Evolutionary conservation across 2,888 invertebrate species (phyloP), one percentile per base, ranked within the genome.

Genomic region (Xanthia togata): DNA sequence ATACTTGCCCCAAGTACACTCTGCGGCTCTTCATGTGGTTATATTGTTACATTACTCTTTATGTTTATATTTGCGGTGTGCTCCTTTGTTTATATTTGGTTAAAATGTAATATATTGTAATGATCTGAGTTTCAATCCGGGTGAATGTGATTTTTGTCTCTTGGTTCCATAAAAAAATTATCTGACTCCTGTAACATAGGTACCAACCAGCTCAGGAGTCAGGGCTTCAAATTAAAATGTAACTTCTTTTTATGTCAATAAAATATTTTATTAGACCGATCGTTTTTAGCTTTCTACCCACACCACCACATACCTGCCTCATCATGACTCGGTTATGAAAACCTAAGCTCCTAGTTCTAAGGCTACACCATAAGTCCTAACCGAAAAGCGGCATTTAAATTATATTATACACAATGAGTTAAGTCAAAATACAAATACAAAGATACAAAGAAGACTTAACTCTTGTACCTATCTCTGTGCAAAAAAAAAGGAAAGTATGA

Each of bases 21-120:
- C 57, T 53, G n/a, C n/a, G 76, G 5, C 12, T 38, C 23, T 73
- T 62, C 5, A 6, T 77, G 31, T 41, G 41, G 31, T 44, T 65
- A n/a, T 59, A 20, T 50, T 59, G 50, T 59, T 77, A 62, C 35
- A 44, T 75, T 75, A 14, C 41, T 26, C 38, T 76, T 20, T 59
- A 3, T 0, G 23, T n/a, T 41, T 76, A 14, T 63, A 44, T 20
- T 4, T 44, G 2, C n/a, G 26, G 6, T n/a, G 26, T 26, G 4
- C 14, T 20, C 1, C 1, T 50, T 53, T 20, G 35, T 60, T 63
- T 44, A 20, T 44, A 44, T 63, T 20, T 50, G 26, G 17, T 57
- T 57, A 26, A 59, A 31, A 59, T 31, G 4, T 47, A 14, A 72
- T 35, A 2, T 6, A 26, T 26, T 73, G 5, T 55, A 53, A 17